These are phyloP conservation scores for Lordiphosa andalusiaca DNA, from an alignment of 2,888 invertebrate species.

Conservation along the genomic window DNA sequence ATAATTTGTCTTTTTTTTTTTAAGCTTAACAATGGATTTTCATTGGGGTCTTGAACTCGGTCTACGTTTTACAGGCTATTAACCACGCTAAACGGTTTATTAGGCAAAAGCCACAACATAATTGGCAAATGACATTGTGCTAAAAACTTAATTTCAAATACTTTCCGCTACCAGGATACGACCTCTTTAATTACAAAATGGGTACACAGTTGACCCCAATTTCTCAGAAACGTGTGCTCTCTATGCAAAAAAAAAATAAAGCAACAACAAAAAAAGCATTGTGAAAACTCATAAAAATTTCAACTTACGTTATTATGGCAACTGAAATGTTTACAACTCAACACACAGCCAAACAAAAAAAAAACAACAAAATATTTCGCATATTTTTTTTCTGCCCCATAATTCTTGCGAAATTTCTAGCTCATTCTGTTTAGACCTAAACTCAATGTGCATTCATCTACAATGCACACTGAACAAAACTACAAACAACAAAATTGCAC, in stretches of 20 bases:
- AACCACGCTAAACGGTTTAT: constrained; percentile 66
- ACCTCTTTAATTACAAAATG: constrained; percentile 1
- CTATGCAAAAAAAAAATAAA: not conserved
- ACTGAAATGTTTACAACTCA: constrained; percentile 10
- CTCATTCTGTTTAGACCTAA: constrained; percentile 45
- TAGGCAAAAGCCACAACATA: constrained; percentile 43
- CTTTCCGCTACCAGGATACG: constrained; percentile 7
- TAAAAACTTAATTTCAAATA: constrained; percentile 19
- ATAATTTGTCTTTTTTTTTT: too few species aligned
- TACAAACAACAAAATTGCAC: not conserved
- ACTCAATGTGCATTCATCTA: constrained; percentile 50
- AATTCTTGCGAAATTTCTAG: constrained; percentile 53
- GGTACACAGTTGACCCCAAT: too few species aligned
- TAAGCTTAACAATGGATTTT: constrained; percentile 18
- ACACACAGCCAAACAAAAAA: too few species aligned
- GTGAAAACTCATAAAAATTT: constrained; percentile 12
- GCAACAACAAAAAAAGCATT: too few species aligned
- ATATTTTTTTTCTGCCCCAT: constrained; percentile 21
- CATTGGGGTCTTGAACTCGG: constrained; percentile 59
- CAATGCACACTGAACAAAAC: not conserved
- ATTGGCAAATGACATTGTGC: constrained; percentile 26
- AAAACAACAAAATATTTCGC: constrained; percentile 10
- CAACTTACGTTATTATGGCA: constrained; percentile 1
- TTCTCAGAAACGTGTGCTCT: constrained; percentile 4
- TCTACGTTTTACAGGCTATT: constrained; percentile 64